Evolutionary conservation across 2,797 vertebrate genomes (phyloP).

Genomic region (Merluccius polli): DNA sequence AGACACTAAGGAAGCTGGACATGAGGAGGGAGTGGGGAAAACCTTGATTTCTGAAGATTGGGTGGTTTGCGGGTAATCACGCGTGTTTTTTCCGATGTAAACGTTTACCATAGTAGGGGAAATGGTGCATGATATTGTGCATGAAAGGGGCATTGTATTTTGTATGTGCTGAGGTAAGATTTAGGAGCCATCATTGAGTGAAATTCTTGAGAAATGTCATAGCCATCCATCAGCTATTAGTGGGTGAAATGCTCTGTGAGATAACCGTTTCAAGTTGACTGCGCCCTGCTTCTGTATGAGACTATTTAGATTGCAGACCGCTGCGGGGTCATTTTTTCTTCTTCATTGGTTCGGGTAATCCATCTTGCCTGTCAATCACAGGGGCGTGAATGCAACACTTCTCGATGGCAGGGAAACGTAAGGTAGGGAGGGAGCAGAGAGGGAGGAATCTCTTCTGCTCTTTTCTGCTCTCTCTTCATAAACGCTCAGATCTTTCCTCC

Average conservation of each 20-base stretch:
- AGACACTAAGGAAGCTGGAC: neutral
- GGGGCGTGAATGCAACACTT: neutral
- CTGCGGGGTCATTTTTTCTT: no score
- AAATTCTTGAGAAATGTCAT: neutral
- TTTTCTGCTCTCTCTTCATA: neutral
- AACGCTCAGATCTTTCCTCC: neutral
- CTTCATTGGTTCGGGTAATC: no score
- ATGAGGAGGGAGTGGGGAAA: neutral
- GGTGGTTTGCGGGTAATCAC: neutral
- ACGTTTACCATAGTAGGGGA: neutral
- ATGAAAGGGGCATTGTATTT: neutral
- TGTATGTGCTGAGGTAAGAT: neutral
- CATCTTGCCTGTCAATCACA: no score
- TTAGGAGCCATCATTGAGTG: neutral
- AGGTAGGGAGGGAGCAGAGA: neutral
- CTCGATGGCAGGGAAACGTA: no score
- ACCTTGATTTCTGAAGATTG: neutral
- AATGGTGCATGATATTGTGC: neutral
- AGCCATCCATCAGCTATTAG: no score
- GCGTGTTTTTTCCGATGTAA: neutral
- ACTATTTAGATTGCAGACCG: no score
- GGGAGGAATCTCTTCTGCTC: no score
- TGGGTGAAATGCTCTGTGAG: neutral
- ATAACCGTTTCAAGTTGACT: neutral
- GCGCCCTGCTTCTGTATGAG: neutral